A percentile compares a stretch with the other conserved stretches of the same genome.
Evolutionary conservation across 2,888 invertebrate genomes (phyloP).

Genomic region (Dascillus cervinus): DNA sequence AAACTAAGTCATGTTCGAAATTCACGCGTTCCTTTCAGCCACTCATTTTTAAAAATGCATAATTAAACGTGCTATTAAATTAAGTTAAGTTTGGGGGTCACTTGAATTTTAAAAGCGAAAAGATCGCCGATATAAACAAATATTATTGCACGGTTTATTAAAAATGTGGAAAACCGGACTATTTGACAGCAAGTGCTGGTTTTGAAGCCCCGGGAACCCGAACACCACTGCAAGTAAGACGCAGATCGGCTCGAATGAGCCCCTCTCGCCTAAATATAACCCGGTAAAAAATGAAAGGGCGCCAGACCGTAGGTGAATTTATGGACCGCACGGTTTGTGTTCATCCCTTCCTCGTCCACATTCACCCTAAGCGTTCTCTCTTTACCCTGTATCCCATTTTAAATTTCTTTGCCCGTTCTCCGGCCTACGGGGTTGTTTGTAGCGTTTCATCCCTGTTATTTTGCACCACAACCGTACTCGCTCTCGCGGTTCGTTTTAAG

Average conservation of each 20-base stretch:
- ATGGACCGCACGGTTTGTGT: constrained; percentile 24
- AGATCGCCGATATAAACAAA: constrained; percentile 5
- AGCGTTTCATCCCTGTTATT: constrained; percentile 15
- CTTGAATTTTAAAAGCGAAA: no score
- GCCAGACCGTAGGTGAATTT: constrained; percentile 27
- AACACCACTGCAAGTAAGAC: constrained; percentile 10
- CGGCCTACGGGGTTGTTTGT: constrained; percentile 20
- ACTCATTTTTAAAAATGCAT: no score
- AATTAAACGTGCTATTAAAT: no score
- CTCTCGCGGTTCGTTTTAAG: constrained; percentile 13
- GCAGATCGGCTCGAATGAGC: constrained; percentile 11
- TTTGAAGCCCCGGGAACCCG: constrained; percentile 19
- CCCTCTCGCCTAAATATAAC: constrained; percentile 16
- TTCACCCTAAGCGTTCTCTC: constrained; percentile 31
- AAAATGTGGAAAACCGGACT: constrained; percentile 22
- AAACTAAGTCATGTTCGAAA: no score
- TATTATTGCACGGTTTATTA: constrained; percentile 18
- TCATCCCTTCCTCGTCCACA: constrained; percentile 36
- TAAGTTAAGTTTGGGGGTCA: no score
- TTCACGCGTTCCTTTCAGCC: no score
- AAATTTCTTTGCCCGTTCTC: constrained; percentile 27
- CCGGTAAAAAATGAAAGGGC: constrained; percentile 19
- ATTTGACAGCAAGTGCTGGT: constrained; percentile 22
- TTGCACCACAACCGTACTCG: no score
- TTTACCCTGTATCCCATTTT: constrained; percentile 30